A percentile compares a stretch with the other conserved stretches of the same genome.
Evolutionary conservation across 2,113 vertebrate species (phyloP).

Genomic region (Cathartes aura): DNA sequence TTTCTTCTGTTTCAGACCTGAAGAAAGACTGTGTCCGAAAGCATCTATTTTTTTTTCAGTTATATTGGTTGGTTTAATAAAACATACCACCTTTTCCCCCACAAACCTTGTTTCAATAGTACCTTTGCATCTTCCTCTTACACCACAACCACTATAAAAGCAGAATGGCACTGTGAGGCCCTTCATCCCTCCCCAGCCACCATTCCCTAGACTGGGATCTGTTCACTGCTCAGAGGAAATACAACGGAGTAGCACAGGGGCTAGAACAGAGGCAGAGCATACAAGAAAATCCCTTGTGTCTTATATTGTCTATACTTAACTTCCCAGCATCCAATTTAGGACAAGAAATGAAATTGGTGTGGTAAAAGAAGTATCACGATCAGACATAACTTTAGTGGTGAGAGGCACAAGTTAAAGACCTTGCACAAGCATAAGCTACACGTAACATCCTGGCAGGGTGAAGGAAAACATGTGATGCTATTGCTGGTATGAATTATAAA

Average conservation of each 20-base stretch:
- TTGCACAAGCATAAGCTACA: neutral
- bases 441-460: neutral
- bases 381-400: neutral
- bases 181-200: neutral
- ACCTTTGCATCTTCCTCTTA: neutral
- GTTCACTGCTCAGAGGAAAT: neutral
- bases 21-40: neutral
- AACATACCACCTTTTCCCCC: neutral
- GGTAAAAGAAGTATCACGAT: neutral
- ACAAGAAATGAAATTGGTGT: neutral
- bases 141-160: neutral
- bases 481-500: slow-evolving; percentile 24
- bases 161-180: neutral
- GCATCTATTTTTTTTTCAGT: neutral
- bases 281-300: neutral
- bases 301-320: neutral
- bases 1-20: neutral
- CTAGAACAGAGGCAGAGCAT: neutral
- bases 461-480: neutral
- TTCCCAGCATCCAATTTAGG: neutral
- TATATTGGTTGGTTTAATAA: neutral
- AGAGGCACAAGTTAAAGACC: neutral
- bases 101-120: neutral
- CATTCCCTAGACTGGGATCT: neutral
- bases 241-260: neutral